Conservation (phyloP, 2,113 vertebrate species). For the Entomyzon cyanotis region DNA sequence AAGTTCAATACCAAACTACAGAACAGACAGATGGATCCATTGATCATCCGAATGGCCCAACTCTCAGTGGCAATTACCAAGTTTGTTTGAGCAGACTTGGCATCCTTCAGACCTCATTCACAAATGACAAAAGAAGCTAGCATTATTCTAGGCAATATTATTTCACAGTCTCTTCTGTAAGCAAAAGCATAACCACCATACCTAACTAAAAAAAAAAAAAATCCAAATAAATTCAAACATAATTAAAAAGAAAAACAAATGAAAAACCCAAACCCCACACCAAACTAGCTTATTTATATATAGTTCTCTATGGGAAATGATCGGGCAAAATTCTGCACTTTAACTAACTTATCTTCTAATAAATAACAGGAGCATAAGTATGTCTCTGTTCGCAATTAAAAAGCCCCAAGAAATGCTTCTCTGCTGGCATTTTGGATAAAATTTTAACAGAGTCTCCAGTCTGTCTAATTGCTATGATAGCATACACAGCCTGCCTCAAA, state of each 20-base stretch:
- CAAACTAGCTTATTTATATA: neutral
- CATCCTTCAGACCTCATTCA: neutral
- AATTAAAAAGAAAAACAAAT: neutral
- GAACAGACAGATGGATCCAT: neutral
- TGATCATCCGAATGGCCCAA: neutral
- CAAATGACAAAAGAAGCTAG: neutral
- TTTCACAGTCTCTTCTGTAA: neutral
- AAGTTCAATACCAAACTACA: neutral
- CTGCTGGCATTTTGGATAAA: slow-evolving; percentile 65
- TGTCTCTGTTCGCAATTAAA: slow-evolving; percentile 23
- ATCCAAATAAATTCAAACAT: neutral
- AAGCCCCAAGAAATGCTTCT: slow-evolving; percentile 58
- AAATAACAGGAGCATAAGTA: slow-evolving; percentile 44
- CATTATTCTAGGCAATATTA: neutral
- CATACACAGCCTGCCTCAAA: slow-evolving; percentile 47
- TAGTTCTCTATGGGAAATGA: neutral
- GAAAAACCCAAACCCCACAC: neutral
- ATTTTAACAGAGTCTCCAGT: slow-evolving; percentile 43
- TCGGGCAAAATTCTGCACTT: neutral
- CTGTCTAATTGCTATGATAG: slow-evolving; percentile 58
- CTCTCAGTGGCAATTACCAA: neutral
- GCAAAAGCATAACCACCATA: neutral
- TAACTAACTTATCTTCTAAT: slow-evolving; percentile 48
- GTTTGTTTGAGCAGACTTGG: neutral
- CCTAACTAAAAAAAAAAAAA: neutral